Evolutionary conservation across 1,140 invertebrate genomes (phyloP), one percentile per base, ranked within the genome.

Genomic region (Melipona quadrifasciata): DNA sequence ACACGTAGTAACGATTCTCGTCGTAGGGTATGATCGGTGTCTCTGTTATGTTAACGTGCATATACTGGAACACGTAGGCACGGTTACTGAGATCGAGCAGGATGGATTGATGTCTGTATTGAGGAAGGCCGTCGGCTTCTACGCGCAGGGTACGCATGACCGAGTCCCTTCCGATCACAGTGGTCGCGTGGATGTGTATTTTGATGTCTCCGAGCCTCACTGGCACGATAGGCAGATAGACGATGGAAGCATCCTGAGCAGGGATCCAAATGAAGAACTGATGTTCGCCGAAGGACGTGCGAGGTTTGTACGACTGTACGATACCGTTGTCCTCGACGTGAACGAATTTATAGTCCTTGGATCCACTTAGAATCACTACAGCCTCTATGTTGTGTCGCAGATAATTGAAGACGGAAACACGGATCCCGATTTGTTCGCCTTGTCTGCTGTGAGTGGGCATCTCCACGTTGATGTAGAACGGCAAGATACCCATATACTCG

Each of bases 401-500:
- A 93, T 99, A 99, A 95, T 99, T 99, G 93, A 99, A 99, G 0
- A 99, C 97, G 0, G 98, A 98, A 0, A 99, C 97, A 31, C 99
- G 95, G 2, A 99, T 95, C 10, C 98, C 99, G 57, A 99, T 96
- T 94, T 99, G 99, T 95, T 99, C 99, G 31, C 99, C 99, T 91
- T 98, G 97, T 34, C 97, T 96, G 90, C 98, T 97, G 24, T 95
- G 94, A 1, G 95, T 95, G 0, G 99, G 98, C 95, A 99, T 98
- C 94, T 99, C 99, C 19, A 99, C 97, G 90, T 98, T 98, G 71
- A 99, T 99, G 93, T 97, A 99, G 95, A 99, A 99, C 47, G 98
- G 98, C 31, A 98, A 95, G 0, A 98, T 96, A 8, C 97, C 98
- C 55, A 97, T 96, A 93, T 98, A 98, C 94, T 97, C 96, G 24